Base-by-base conservation (phyloP, 2,888 invertebrate genomes). In the Proisotoma minuta region DNA sequence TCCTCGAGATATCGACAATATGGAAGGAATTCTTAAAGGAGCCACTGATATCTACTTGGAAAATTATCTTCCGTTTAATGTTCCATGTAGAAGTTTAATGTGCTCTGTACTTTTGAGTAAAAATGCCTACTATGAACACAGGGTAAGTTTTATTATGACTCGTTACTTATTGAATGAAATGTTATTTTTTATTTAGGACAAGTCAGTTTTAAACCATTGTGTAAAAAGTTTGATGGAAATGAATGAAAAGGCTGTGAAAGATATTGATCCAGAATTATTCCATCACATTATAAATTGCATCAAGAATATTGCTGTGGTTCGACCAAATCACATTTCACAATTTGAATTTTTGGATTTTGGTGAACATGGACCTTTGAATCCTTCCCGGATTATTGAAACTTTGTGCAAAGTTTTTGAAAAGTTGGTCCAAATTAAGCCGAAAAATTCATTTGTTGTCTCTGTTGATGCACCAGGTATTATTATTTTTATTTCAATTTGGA, bases 41-140 rank as follows among this genome's bases (percentile, higher is more conserved):
- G 69, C 68, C 3, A 73, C 73, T 2, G 65, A 69, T 29, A 71
- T 73, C n/a, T 73, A 71, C 48, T 60, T 72, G 53, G 72, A 73
- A 53, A 73, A 73, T 59, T 73, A 72, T 47, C 70, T 70, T 4
- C 57, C 68, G 1, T 66, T 73, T 22, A 72, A 62, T 40, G 27
- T 61, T 5, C 22, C 71, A 2, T 72, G 72, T 43, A 34, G 72
- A 43, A 71, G 63, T 63, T 62, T 73, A 15, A 71, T 97, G 71
- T 86, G 91, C 0, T 87, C 93, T 0, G 78, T 96, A 29, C 87
- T 88, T 75, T 82, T 85, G 26, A 86, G 86, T 28, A 84, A 86
- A 49, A 80, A 84, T 27, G 78, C 84, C 4, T 96, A 95, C 78
- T 91, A 95, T 76, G 84, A 84, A 73, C 92, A 91, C 76, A 96